Evolutionary conservation across 2,797 vertebrate genomes (phyloP), one percentile per base, ranked within the genome.

Genomic region (Ciconia nigra): DNA sequence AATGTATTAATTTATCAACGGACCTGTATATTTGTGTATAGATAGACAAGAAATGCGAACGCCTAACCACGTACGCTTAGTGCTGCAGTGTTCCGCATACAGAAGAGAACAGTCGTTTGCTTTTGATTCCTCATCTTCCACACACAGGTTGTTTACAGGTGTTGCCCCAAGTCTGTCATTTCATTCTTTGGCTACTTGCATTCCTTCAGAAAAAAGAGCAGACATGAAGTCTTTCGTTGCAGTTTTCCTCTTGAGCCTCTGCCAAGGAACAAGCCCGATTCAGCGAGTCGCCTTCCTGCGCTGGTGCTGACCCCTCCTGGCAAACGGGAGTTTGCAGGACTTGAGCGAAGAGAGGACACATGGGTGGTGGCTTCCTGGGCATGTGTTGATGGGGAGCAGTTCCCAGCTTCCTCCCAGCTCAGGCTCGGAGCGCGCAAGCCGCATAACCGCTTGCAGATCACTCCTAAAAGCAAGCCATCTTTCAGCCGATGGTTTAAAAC

Each of bases 1-100:
- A 94, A 96, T 3, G 73, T 95, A 96, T 96, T 87, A 96, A 93
- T 97, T 96, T 79, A 52, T 89, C 89, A 77, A n/a, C 10, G 3
- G 71, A 97, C 96, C 91, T 98, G 96, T 97, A 41, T 78, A 88
- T 95, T 85, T 95, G 96, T 96, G 92, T 97, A 81, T 67, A 95
- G 88, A 49, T 87, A 93, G 97, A 79, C 24, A 21, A 88, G 92
- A 92, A 80, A 87, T 49, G 95, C 88, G 89, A 96, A 91, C 54
- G 94, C 96, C 87, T 81, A 33, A 26, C 83, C 76, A 61, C 26
- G 70, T 94, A 67, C 87, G 46, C 42, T 4, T 74, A 7, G 91
- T 79, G 78, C 71, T 84, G 69, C 66, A 39, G 51, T n/a, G 82
- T 86, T 93, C 77, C 85, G 92, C 92, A 18, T 46, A 42, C n/a